Percentiles rank a stretch among this genome's conserved stretches.
These are phyloP conservation scores for Tricholaema leucomelas DNA, from an alignment of 2,113 vertebrate genomes.

Conservation along the genomic window DNA sequence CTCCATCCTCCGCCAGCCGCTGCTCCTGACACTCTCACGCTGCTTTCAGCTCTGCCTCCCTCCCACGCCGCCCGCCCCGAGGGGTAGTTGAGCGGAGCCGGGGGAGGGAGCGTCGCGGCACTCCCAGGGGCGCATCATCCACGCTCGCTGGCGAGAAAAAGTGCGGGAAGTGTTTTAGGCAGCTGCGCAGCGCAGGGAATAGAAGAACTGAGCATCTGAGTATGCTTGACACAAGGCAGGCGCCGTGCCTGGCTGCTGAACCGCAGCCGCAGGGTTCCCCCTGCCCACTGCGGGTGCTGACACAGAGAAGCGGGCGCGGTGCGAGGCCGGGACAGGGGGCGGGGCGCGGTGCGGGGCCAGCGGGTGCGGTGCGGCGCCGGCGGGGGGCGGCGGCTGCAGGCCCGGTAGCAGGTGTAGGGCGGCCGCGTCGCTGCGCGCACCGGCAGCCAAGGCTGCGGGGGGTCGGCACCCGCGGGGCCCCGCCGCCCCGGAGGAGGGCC, in stretches of 20 bases:
- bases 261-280: neutral
- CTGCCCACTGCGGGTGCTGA: neutral
- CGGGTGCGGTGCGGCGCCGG: neutral
- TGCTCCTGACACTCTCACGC: constrained; percentile 7
- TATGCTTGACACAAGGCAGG: neutral
- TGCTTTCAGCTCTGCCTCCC: neutral
- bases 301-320: neutral
- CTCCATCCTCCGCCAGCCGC: neutral
- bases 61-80: neutral
- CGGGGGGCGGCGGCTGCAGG: neutral
- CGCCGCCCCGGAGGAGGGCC: neutral
- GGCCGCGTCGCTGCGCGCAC: neutral
- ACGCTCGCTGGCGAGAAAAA: neutral
- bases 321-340: neutral
- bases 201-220: neutral
- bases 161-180: constrained; percentile 12
- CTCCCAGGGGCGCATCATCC: neutral
- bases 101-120: neutral
- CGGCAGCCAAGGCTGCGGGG: constrained; percentile 19
- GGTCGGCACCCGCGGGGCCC: constrained; percentile 47
- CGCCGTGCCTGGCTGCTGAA: neutral
- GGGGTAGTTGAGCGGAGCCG: neutral
- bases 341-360: neutral
- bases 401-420: neutral
- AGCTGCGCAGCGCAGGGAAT: neutral